Evolutionary conservation across 2,888 invertebrate species (phyloP), one percentile per base, ranked within the genome.

Genomic region (Galeruca laticollis): DNA sequence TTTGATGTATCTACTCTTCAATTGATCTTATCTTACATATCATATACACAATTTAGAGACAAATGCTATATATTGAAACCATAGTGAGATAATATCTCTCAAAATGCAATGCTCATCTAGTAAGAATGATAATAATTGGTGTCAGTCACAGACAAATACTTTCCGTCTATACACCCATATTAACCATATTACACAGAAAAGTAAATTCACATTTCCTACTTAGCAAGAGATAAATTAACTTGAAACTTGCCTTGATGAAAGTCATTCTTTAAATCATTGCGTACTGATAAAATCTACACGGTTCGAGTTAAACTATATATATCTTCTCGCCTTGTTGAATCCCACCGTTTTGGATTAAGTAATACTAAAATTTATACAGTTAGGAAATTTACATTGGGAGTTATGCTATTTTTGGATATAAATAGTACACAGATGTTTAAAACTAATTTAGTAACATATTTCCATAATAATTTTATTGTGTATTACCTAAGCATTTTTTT

Each of bases 131-230:
- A 47, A 47, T 47, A 15, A 15, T 2, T 47, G 18, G 5, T 9
- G 40, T 47, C 15, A 47, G 52, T 68, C 68, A 60, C 56, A 72
- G 72, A 70, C 69, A 69, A 64, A 70, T 54, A 49, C 51, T 54
- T 31, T 61, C 72, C 69, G 72, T 74, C 65, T 67, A 73, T 75
- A 72, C 69, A 49, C 71, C 47, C 47, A 15, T 47, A 47, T 47
- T 69, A 2, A 47, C 47, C 15, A 47, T 47, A 47, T 47, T 47
- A 18, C 8, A 47, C 47, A 47, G 0, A 47, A 47, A 47, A 47
- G n/a, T 40, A 40, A 40, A 40, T 40, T 40, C 40, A 57, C 67
- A 40, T 57, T 68, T 68, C 68, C 73, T 74, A 72, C 74, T 75
- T 70, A 66, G 70, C 56, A 35, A 65, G 60, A 70, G 70, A 66